Evolutionary conservation across 1,140 invertebrate species (phyloP).

Genomic region (Trypoxylus dichotomus): DNA sequence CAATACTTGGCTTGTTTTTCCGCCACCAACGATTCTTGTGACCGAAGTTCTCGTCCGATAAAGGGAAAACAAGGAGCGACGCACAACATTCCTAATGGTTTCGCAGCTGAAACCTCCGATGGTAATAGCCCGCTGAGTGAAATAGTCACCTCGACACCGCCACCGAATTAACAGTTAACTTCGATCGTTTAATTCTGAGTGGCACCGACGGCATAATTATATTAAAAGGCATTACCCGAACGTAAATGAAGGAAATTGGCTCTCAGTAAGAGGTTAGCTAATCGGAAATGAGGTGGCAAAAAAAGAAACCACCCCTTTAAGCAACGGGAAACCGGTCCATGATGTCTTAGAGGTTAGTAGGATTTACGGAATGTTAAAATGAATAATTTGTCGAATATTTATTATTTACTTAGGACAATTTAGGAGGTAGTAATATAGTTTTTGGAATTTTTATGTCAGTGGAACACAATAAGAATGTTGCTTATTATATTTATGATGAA

Average conservation of each 20-base stretch:
- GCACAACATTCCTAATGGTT: neutral
- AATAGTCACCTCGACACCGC: neutral
- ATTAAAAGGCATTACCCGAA: neutral
- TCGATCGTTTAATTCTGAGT: slow-evolving; percentile 19
- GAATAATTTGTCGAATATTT: no score
- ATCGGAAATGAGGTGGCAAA: neutral
- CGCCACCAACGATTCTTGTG: neutral
- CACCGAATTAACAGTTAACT: neutral
- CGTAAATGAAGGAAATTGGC: slow-evolving; percentile 12
- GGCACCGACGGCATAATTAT: neutral
- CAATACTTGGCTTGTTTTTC: neutral
- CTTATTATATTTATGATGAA: no score
- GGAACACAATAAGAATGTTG: no score
- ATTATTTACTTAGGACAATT: no score
- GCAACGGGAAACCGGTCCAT: no score
- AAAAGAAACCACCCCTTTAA: no score
- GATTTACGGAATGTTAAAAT: no score
- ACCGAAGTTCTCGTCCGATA: neutral
- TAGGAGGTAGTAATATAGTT: no score
- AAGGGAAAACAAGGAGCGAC: neutral
- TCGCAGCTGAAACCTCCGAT: neutral
- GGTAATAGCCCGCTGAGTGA: neutral
- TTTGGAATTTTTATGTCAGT: no score
- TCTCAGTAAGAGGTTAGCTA: neutral
- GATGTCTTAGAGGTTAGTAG: no score